Percentiles rank a stretch among this genome's conserved stretches.
phyloP scores from a whole-genome alignment of 2,113 vertebrate genomes.

The Daubentonia madagascariensis region DNA sequence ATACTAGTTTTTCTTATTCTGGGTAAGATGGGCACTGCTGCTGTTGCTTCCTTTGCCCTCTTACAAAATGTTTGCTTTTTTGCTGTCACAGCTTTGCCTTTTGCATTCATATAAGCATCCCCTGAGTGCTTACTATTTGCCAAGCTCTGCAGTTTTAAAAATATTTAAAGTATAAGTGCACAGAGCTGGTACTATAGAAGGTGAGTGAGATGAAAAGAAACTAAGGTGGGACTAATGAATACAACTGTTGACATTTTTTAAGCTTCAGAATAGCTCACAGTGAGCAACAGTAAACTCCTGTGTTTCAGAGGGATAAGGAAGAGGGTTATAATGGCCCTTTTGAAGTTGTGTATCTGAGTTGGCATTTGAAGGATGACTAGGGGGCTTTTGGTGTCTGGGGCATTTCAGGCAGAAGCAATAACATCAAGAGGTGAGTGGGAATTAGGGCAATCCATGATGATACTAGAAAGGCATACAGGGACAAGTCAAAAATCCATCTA shows the following conservation, averaged over 20 bases:
- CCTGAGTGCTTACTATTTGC: not conserved
- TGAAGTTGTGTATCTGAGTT: constrained; percentile 1
- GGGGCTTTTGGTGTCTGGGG: not conserved
- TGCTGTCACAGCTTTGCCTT: not conserved
- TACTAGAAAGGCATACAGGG: not conserved
- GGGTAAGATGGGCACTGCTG: not conserved
- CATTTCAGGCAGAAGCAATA: not conserved
- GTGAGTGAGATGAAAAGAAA: not conserved
- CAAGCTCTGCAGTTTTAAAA: not conserved
- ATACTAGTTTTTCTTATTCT: not conserved
- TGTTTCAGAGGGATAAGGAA: not conserved
- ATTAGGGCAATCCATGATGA: not conserved
- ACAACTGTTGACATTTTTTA: constrained; percentile 2
- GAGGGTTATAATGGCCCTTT: not conserved
- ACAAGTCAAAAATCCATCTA: not conserved
- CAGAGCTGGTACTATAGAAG: not conserved
- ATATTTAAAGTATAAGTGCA: not conserved
- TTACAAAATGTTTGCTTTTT: constrained; percentile 14
- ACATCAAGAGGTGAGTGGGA: not conserved
- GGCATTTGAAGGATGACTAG: not conserved
- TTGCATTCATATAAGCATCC: not conserved
- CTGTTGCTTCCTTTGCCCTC: not conserved
- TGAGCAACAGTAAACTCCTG: not conserved
- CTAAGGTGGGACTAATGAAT: not conserved
- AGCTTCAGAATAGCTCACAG: not conserved